Conservation (phyloP, 2,888 invertebrate species). For the Melikaiella ostensackeni region DNA sequence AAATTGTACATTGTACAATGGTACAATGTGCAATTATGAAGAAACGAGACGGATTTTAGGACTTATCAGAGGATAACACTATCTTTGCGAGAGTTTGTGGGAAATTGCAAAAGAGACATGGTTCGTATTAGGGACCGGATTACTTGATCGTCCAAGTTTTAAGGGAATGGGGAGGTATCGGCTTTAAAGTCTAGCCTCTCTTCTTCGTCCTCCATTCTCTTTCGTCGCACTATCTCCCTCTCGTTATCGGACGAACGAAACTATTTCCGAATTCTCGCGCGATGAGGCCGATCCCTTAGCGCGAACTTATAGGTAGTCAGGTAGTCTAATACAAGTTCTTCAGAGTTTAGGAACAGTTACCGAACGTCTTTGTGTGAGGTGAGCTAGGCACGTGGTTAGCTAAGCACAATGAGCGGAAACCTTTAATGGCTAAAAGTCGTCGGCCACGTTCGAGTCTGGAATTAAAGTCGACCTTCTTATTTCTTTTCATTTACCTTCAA, state of each 20-base stretch:
- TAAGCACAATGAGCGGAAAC: constrained; percentile 64
- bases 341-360: constrained; percentile 63
- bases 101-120: constrained; percentile 22
- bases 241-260: constrained; percentile 57
- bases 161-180: constrained; percentile 17
- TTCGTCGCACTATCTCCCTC: constrained; percentile 40
- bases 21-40: no score
- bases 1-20: no score
- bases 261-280: constrained; percentile 65
- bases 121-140: constrained; percentile 25
- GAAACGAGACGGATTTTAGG: no score
- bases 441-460: constrained; percentile 59
- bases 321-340: constrained; percentile 69
- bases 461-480: constrained; percentile 44
- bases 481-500: constrained; percentile 2
- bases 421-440: constrained; percentile 65
- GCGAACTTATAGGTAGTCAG: constrained; percentile 69
- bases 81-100: neutral
- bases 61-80: neutral
- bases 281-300: constrained; percentile 65
- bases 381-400: constrained; percentile 53
- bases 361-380: constrained; percentile 59
- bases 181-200: constrained; percentile 32
- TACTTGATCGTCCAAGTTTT: constrained; percentile 28
- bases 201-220: constrained; percentile 29